Base-by-base conservation (phyloP, 2,113 vertebrate genomes). In the Otis tarda region DNA sequence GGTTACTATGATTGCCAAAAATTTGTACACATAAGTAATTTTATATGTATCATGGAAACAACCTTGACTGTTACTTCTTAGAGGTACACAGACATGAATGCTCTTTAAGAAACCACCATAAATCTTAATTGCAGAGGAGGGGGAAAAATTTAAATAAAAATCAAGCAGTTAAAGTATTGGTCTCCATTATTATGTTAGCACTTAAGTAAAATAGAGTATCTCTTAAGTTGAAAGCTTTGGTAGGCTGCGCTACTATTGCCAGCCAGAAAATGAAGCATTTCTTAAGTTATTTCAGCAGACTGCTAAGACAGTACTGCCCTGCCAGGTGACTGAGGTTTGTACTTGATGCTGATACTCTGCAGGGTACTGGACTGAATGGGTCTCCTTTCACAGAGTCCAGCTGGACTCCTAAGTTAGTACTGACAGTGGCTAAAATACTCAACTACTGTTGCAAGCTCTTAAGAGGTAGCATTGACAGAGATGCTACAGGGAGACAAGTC, bases 1-100 rank as follows among this genome's bases (percentile, higher is more conserved):
- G 98, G 98, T 98, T 98, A 97, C 94, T 97, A 92, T 96, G 95
- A 98, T 98, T 98, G 98, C 98, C 98, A 98, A 98, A 98, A 98
- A 98, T 98, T 98, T 98, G 94, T 98, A 98, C 97, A 97, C 97
- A 14, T 91, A 79, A 96, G 55, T 98, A 97, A 97, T 98, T 98
- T 98, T 98, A 74, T 98, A 98, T 94, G 93, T 96, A 75, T 75
- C 77, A 98, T 93, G 98, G 96, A 75, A 63, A 50, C 90, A 97
- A 68, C 97, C 95, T 87, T 96, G 80, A 91, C 83, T 96, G 64
- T 94, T 95, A 92, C 96, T 95, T 98, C 91, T 12, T 93, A 87
- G 94, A 97, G 98, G 95, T 90, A 89, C 89, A 71, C 90, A 97
- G 92, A 70, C 96, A 95, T 94, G 89, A 97, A 92, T 92, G 65